Evolutionary conservation across 2,113 vertebrate species (phyloP), one percentile per base, ranked within the genome.

Genomic region (Panthera leo): DNA sequence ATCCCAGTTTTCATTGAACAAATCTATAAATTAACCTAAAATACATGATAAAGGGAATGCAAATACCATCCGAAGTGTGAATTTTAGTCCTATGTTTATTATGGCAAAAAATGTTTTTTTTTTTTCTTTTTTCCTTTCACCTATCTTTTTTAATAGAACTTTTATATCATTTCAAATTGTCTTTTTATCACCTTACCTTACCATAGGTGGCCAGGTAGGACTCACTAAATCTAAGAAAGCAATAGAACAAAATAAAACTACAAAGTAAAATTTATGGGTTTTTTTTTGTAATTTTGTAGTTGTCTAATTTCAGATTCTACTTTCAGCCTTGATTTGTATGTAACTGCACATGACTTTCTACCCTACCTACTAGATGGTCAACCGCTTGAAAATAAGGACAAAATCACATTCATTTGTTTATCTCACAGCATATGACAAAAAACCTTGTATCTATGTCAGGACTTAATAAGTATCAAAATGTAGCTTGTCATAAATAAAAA

Each of bases 21-120:
- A 63, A 85, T 97, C 58, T 67, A 83, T 86, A 91, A 92, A 91
- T 86, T 95, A 92, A 95, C 51, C 36, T 86, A 76, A 97, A 95
- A 31, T 55, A 67, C 5, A 82, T 18, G 55, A 93, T 82, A 86
- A 39, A 91, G 1, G 63, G 15, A 95, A 96, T 79, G 45, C 3
- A 76, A 95, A 42, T 88, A 15, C 8, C 51, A 92, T 73, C 84
- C 5, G 65, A 39, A 18, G 82, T 82, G 7, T 78, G 25, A 85
- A 80, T 91, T 95, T 7, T 7, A 90, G 78, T 65, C 5, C 6
- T 67, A 36, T 71, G 12, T 85, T 55, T 95, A 80, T 55, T 78
- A 70, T 45, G 31, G 19, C 48, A 92, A 86, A 36, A 89, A 83
- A 80, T 87, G 3, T 27, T 70, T 31, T 79, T 71, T 79, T 71